Percentiles rank a stretch among this genome's conserved stretches.
Evolutionary conservation across 2,797 vertebrate species (phyloP).

Genomic region (Acanthiza pusilla): DNA sequence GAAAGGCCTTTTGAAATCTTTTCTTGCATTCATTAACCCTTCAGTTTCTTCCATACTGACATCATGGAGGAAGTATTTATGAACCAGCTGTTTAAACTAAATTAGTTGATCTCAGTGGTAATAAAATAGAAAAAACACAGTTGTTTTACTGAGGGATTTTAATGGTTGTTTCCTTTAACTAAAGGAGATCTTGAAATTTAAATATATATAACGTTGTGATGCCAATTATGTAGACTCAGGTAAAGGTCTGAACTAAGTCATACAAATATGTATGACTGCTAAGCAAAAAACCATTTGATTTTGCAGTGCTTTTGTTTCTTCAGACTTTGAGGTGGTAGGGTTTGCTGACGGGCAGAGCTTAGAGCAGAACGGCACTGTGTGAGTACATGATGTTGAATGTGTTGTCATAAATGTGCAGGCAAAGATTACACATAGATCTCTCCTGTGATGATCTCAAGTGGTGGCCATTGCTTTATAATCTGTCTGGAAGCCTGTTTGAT

Average conservation of each 20-base stretch:
- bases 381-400: background rate
- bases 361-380: background rate
- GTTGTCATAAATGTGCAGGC: background rate
- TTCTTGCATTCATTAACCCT: background rate
- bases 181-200: background rate
- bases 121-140: background rate
- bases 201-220: background rate
- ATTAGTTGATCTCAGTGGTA: background rate
- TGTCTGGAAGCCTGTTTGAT: background rate
- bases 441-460: background rate
- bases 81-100: background rate
- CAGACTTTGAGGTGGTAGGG: background rate
- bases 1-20: background rate
- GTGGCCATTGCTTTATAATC: background rate
- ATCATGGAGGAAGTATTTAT: background rate
- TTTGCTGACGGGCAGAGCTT: background rate
- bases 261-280: background rate
- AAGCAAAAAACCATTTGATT: background rate
- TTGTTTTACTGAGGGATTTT: background rate
- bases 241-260: background rate
- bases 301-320: background rate
- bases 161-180: background rate
- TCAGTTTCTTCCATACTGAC: background rate
- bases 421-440: background rate
- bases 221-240: fast-evolving